These are phyloP conservation scores for Cheilosia scutellata DNA, from an alignment of 2,888 invertebrate genomes.

Conservation along the genomic window DNA sequence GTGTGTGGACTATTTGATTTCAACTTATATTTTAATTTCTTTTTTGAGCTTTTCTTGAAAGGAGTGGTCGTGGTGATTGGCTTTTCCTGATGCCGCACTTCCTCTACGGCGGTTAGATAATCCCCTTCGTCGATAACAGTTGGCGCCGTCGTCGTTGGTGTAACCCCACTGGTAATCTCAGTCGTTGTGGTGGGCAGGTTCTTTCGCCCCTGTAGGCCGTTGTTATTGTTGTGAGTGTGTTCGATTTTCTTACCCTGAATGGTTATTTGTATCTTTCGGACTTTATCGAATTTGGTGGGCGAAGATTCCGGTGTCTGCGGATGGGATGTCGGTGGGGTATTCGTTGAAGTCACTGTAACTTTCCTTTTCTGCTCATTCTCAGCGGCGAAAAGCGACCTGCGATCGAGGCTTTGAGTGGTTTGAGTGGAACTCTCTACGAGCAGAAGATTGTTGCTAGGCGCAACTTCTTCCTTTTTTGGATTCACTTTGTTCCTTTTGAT, in stretches of 20 bases:
- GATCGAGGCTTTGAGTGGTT: conserved; percentile 75
- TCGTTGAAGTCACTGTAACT: conserved; percentile 59
- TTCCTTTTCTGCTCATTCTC: conserved; percentile 56
- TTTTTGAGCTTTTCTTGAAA: conserved; percentile 72
- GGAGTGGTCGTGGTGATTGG: conserved; percentile 31
- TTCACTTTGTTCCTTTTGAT: conserved; percentile 80
- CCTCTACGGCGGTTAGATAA: conserved; percentile 55
- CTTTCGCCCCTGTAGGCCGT: conserved; percentile 68
- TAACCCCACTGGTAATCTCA: conserved; percentile 78
- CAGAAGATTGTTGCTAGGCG: conserved; percentile 2
- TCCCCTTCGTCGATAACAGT: conserved; percentile 45
- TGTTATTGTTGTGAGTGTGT: conserved; percentile 72
- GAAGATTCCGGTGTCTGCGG: conserved; percentile 69
- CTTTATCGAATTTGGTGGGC: conserved; percentile 75
- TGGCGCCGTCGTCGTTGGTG: conserved; percentile 46
- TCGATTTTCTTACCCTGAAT: conserved; percentile 82
- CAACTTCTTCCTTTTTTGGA: conserved; percentile 71
- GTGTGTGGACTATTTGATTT: conserved; percentile 46
- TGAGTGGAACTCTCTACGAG: conserved; percentile 75
- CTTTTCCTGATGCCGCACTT: conserved; percentile 42
- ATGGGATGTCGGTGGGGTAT: conserved; percentile 62
- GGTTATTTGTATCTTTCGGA: conserved; percentile 82
- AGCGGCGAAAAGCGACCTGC: conserved; percentile 49
- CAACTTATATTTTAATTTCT: conserved; percentile 75
- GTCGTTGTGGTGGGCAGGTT: conserved; percentile 79